A percentile compares a stretch with the other conserved stretches of the same genome.
These are phyloP conservation scores for Channallabes apus DNA, from an alignment of 2,797 vertebrate species.

Conservation along the genomic window DNA sequence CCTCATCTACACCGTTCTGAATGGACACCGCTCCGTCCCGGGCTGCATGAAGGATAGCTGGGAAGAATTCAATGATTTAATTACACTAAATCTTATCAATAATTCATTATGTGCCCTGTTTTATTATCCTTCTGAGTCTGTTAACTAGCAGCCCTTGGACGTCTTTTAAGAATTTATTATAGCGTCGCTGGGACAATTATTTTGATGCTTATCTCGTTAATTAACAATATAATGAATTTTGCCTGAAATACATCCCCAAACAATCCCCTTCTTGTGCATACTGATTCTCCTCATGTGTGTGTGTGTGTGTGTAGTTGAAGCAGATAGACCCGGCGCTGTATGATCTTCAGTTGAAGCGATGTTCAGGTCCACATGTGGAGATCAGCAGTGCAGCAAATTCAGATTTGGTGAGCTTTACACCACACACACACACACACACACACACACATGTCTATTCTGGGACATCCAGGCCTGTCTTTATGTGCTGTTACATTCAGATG, in stretches of 20 bases:
- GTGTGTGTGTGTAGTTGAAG: slow-evolving; percentile 45
- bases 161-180: background rate
- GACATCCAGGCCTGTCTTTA: background rate
- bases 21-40: background rate
- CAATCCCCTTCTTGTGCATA: background rate
- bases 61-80: slow-evolving; percentile 7
- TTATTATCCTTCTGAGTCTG: background rate
- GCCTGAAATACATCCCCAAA: background rate
- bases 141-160: background rate
- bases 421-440: too few relatives aligned
- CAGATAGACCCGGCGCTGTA: slow-evolving; percentile 56
- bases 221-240: background rate
- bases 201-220: background rate
- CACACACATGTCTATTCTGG: background rate
- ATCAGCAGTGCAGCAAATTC: slow-evolving; percentile 45
- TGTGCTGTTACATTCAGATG: background rate
- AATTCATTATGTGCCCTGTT: slow-evolving; percentile 28
- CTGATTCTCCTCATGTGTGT: background rate
- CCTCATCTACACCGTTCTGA: background rate
- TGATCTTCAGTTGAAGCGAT: slow-evolving; percentile 50
- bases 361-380: slow-evolving; percentile 50
- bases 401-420: slow-evolving; percentile 55
- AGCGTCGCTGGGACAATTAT: background rate
- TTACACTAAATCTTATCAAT: background rate
- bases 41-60: too few relatives aligned